These are phyloP conservation scores for Morelia viridis DNA, from an alignment of 2,797 vertebrate species.

Conservation along the genomic window DNA sequence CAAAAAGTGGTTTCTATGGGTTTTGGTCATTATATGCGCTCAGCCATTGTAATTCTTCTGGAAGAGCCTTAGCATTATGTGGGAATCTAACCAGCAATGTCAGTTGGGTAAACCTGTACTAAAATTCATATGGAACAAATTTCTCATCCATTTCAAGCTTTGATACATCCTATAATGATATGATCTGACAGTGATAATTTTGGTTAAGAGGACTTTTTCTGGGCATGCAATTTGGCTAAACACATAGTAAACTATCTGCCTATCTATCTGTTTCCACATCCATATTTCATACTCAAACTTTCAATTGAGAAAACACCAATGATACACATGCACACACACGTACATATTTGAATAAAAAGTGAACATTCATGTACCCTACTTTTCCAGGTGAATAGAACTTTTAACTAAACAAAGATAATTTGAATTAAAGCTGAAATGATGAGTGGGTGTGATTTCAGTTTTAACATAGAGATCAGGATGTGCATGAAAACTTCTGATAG, in stretches of 20 bases:
- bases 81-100: not conserved
- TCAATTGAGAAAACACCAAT: not conserved
- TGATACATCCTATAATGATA: not conserved
- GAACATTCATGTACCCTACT: not conserved
- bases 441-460: not conserved
- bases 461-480: not conserved
- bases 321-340: not conserved
- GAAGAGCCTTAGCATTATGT: not conserved
- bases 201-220: not conserved
- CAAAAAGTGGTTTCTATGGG: not conserved
- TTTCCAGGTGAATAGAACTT: not conserved
- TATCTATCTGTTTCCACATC: not conserved
- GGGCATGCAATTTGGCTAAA: not conserved
- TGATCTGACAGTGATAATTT: not conserved
- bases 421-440: constrained; percentile 4
- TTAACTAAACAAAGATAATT: not conserved
- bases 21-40: not conserved
- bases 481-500: not conserved
- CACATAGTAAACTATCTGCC: not conserved
- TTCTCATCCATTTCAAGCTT: not conserved
- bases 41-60: not conserved
- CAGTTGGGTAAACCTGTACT: not conserved
- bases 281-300: not conserved
- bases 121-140: not conserved
- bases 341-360: not conserved